Evolutionary conservation across 2,113 vertebrate genomes (phyloP).

Genomic region (Fulmarus glacialis): DNA sequence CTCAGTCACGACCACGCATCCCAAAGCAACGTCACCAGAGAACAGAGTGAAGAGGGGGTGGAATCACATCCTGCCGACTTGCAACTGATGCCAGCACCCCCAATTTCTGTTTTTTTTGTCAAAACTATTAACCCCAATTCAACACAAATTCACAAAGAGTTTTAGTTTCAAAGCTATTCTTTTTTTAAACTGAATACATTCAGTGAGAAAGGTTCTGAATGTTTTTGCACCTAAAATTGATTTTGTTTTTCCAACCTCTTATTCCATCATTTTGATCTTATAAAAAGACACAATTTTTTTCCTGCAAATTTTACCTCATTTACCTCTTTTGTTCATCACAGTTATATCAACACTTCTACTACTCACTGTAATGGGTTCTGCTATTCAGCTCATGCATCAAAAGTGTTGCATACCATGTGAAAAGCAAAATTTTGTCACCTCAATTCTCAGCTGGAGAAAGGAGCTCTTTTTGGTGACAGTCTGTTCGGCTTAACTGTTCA

Average conservation of each 20-base stretch:
- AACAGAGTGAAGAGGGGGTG: rapidly evolving
- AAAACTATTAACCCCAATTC: not conserved
- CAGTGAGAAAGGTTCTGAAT: not conserved
- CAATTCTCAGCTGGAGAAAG: not conserved
- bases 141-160: not conserved
- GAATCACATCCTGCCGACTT: not conserved
- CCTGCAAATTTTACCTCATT: not conserved
- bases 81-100: not conserved
- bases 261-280: not conserved
- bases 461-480: not conserved
- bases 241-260: not conserved
- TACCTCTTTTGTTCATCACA: not conserved
- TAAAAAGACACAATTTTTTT: not conserved
- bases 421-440: not conserved
- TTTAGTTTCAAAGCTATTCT: not conserved
- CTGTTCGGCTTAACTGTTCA: not conserved
- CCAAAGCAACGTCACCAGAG: not conserved
- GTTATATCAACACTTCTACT: not conserved
- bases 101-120: not conserved
- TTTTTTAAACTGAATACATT: not conserved
- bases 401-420: not conserved
- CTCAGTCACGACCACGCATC: not conserved
- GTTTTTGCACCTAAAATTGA: not conserved
- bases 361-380: not conserved
- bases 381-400: not conserved